A percentile compares a stretch with the other conserved stretches of the same genome.
phyloP scores from a whole-genome alignment of 1,140 invertebrate species.

The Drosophila equinoxialis region DNA sequence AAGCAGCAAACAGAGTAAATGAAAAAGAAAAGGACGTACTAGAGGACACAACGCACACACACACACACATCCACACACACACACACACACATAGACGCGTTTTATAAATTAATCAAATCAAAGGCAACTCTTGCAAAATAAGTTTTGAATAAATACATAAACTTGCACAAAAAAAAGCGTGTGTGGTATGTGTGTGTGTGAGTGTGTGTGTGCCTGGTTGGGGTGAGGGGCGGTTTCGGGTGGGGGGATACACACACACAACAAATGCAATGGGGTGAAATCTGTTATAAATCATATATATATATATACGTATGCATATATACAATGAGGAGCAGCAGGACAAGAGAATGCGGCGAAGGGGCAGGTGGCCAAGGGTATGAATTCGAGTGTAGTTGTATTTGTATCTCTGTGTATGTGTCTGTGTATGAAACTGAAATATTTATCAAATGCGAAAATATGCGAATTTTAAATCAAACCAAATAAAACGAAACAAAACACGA shows the following conservation, averaged over 20 bases:
- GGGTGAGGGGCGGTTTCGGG: not conserved
- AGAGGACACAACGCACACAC: slow-evolving; percentile 20
- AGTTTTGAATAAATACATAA: slow-evolving; percentile 55
- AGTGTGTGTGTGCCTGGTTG: not conserved
- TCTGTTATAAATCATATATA: slow-evolving; percentile 64
- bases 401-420: slow-evolving; percentile 25
- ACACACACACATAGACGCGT: slow-evolving; percentile 29
- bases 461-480: slow-evolving; percentile 64
- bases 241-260: not conserved
- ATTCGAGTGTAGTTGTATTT: slow-evolving; percentile 5
- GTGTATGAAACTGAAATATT: slow-evolving; percentile 65
- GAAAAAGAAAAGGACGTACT: not conserved
- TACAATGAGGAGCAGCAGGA: not conserved
- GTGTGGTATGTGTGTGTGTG: not conserved
- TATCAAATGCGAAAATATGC: slow-evolving; percentile 61
- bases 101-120: slow-evolving; percentile 77
- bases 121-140: slow-evolving; percentile 69
- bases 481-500: slow-evolving; percentile 30
- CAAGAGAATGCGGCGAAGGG: slow-evolving; percentile 13
- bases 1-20: not conserved
- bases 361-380: not conserved
- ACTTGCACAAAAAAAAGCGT: not conserved
- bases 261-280: slow-evolving; percentile 38
- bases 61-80: slow-evolving; percentile 5
- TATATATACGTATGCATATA: not conserved